phyloP scores from a whole-genome alignment of 2,797 vertebrate species.

The Ibycter americanus region DNA sequence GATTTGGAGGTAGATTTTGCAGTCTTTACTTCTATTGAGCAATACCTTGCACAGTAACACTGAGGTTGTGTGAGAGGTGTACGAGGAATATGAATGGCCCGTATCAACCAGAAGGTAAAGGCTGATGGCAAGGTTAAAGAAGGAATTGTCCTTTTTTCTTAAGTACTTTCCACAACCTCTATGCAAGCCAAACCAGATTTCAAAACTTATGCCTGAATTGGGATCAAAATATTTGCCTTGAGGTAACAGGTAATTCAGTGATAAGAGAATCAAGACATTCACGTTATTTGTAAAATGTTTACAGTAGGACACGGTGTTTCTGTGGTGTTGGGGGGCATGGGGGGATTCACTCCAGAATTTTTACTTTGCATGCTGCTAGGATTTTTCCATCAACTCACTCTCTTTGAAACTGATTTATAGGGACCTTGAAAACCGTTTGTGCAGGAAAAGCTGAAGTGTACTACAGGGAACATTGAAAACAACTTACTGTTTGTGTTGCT shows the following conservation, averaged over 20 bases:
- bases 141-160: background rate
- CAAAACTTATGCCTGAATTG: background rate
- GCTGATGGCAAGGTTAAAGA: background rate
- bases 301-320: background rate
- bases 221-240: background rate
- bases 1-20: background rate
- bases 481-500: slow-evolving; percentile 70
- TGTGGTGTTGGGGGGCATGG: background rate
- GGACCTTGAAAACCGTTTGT: slow-evolving; percentile 72
- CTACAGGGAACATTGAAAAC: slow-evolving; percentile 70
- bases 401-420: slow-evolving; percentile 77
- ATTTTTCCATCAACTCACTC: slow-evolving; percentile 67
- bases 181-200: background rate
- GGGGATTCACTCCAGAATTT: background rate
- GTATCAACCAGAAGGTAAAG: background rate
- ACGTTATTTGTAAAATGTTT: background rate
- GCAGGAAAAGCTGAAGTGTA: slow-evolving; percentile 72
- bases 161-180: background rate
- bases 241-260: background rate
- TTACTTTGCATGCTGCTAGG: slow-evolving; percentile 60
- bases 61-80: background rate
- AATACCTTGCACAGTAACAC: background rate
- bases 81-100: background rate
- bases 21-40: background rate
- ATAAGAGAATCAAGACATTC: background rate